Evolutionary conservation across 2,888 invertebrate genomes (phyloP), one percentile per base, ranked within the genome.

Genomic region (Mesoligia furuncula): DNA sequence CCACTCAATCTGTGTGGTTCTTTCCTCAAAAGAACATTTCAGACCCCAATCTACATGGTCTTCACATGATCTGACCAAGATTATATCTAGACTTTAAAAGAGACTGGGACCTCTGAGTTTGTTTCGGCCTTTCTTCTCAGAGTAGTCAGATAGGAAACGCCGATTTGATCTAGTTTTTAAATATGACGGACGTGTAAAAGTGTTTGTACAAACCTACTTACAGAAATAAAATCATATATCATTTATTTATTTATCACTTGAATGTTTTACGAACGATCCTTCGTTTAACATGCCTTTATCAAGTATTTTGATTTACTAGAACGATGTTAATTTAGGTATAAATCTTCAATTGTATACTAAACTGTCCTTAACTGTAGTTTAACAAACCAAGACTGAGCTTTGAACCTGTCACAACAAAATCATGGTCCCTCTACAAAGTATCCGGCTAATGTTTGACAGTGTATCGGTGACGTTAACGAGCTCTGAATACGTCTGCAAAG

Each of bases 361-460:
- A 31, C 13, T 11, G 1, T 48, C 9, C 9, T 36, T 5, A 20
- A 68, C 20, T 36, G 8, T 9, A 54, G n/a, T 20, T 36, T 67
- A 39, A 61, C 5, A 51, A 61, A 48, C 15, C 9, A 42, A 20
- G 15, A 17, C 8, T 39, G 8, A 45, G 5, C 11, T 7, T 51
- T 5, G 13, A 54, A 48, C 5, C 13, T 20, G 8, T 17, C 17
- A 31, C 20, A 2, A 9, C 24, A 13, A 11, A 80, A 80, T 42
- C 64, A 85, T 90, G 80, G 91, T 84, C 86, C 85, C 87, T 85
- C 88, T 90, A 90, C 79, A 66, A 78, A 75, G 73, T 85, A 90
- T 89, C 86, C 85, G 83, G 84, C 88, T 92, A 91, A 91, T 91
- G 89, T 93, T 92, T 93, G 92, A 90, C 91, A 90, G 87, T 89